phyloP scores from a whole-genome alignment of 2,888 invertebrate genomes.

The Ferrisia virgata region DNA sequence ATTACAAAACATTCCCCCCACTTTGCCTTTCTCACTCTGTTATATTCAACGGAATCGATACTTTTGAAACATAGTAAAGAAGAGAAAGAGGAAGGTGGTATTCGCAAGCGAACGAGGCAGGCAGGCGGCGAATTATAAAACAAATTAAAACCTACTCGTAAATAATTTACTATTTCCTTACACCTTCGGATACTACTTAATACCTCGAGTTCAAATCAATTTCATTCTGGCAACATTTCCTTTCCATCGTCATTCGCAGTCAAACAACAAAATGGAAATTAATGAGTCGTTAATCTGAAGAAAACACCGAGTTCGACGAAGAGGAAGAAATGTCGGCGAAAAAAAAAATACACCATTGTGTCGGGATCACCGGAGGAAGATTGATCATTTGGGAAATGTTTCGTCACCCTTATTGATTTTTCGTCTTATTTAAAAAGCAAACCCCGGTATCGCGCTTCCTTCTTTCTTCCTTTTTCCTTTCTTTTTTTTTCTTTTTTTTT shows the following conservation, averaged over 20 bases:
- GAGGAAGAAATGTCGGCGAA: neutral
- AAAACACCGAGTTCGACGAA: neutral
- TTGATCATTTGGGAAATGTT: slow-evolving; percentile 28
- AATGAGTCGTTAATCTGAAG: slow-evolving; percentile 19
- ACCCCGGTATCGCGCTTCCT: neutral
- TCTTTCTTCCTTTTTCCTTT: no score
- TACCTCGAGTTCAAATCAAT: neutral
- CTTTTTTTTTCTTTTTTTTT: no score
- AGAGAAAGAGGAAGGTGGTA: no score
- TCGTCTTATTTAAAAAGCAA: neutral
- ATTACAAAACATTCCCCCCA: neutral
- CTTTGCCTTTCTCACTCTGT: neutral
- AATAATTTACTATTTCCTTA: slow-evolving; percentile 6
- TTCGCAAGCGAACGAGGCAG: neutral
- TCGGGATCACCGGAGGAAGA: neutral
- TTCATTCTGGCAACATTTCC: slow-evolving; percentile 13
- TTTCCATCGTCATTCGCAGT: slow-evolving; percentile 5
- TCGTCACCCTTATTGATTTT: slow-evolving; percentile 10
- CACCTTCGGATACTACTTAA: neutral
- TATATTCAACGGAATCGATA: neutral
- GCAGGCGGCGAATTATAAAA: neutral
- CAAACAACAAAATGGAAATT: slow-evolving; percentile 18
- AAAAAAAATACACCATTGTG: neutral
- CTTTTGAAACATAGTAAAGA: no score
- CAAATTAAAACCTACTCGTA: slow-evolving; percentile 20